Percentiles rank a stretch among this genome's conserved stretches.
Conservation (phyloP, 2,888 invertebrate genomes). For the Dasypogon diadema region DNA sequence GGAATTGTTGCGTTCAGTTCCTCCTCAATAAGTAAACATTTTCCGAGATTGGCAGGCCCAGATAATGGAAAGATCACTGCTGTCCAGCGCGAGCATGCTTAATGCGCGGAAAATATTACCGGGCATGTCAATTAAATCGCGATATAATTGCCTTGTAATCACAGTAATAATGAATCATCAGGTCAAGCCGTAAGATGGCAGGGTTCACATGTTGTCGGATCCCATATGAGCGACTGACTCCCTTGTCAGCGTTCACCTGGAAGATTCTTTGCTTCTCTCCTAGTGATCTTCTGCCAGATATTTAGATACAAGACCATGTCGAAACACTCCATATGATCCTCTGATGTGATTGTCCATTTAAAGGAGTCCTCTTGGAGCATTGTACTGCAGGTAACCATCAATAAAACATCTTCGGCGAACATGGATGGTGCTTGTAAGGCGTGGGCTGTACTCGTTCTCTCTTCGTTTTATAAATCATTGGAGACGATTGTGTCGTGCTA, state of each 20-base stretch:
- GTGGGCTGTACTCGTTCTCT: conserved; percentile 47
- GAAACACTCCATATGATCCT: conserved; percentile 43
- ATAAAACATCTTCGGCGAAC: conserved; percentile 42
- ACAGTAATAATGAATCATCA: conserved; percentile 49
- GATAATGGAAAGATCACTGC: background rate
- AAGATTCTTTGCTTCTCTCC: background rate
- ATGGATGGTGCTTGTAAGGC: conserved; percentile 41
- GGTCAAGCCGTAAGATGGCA: conserved; percentile 20
- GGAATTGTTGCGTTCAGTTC: background rate
- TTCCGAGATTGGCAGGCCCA: conserved; percentile 22
- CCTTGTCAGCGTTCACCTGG: conserved; percentile 19
- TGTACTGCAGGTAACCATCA: conserved; percentile 41
- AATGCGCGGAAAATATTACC: conserved; percentile 30
- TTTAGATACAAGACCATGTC: conserved; percentile 37
- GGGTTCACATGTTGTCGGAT: conserved; percentile 40
- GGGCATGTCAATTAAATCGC: conserved; percentile 47
- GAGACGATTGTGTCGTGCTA: conserved; percentile 47
- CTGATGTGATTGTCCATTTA: conserved; percentile 44
- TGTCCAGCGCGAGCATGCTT: background rate
- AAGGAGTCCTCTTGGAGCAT: conserved; percentile 21
- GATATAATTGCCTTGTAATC: conserved; percentile 50
- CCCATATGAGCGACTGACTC: background rate
- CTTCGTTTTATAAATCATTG: conserved; percentile 47
- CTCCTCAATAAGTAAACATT: conserved; percentile 13
- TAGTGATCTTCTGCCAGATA: conserved; percentile 37